Conservation (phyloP, 2,888 invertebrate species). For the Clitarchus hookeri region DNA sequence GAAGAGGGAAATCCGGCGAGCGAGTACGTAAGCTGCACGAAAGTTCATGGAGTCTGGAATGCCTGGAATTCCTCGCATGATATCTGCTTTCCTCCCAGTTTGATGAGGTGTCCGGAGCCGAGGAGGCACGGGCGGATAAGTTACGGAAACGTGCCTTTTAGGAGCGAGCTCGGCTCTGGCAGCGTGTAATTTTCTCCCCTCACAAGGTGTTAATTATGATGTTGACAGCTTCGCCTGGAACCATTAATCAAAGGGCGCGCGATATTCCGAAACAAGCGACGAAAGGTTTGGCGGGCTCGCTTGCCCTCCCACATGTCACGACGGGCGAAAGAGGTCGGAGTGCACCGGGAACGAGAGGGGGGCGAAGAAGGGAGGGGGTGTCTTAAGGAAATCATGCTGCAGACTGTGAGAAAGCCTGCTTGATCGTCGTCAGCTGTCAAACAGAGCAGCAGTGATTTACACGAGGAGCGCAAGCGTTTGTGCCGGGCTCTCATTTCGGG, state of each 20-base stretch:
- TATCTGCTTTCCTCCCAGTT: not conserved
- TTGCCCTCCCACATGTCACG: not conserved
- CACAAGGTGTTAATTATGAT: not conserved
- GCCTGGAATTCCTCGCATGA: not conserved
- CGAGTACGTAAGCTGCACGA: too few relatives aligned
- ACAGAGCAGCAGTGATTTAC: not conserved
- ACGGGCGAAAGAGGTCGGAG: not conserved
- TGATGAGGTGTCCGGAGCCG: not conserved
- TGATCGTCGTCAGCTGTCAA: not conserved
- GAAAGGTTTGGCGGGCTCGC: not conserved
- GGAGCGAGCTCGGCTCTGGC: not conserved
- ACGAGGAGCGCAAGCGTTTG: not conserved
- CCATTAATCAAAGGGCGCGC: not conserved
- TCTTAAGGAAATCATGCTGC: not conserved
- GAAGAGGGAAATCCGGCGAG: too few relatives aligned
- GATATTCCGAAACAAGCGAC: not conserved
- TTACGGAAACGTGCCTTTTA: not conserved
- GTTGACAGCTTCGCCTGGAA: not conserved
- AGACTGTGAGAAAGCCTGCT: not conserved
- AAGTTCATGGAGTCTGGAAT: not conserved
- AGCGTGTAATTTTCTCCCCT: not conserved
- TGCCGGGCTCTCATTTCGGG: too few relatives aligned
- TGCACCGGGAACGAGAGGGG: not conserved
- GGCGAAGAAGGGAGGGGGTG: not conserved
- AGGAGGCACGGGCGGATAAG: not conserved